Evolutionary conservation across 2,888 invertebrate genomes (phyloP), one percentile per base, ranked within the genome.

Genomic region (Caenorhabditis sulstoni): DNA sequence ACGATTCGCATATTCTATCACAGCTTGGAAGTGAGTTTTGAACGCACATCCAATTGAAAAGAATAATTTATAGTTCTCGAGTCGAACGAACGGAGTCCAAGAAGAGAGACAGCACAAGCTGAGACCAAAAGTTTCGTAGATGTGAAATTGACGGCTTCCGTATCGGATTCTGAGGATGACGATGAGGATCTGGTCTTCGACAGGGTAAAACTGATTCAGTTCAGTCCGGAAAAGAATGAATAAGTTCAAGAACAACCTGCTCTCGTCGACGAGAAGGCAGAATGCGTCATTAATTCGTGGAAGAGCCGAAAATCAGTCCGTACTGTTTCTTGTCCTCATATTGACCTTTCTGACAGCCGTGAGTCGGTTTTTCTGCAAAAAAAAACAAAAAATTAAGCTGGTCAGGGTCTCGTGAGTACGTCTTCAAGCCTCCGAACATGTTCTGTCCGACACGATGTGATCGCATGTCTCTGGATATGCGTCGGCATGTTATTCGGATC

Each of bases 11-110:
- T 14, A 87, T 87, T 47, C 66, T 87, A 57, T 76, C 82, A 20
- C 73, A 82, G 58, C 80, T 87, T 50, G 86, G 87, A 82, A 87
- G 87, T 87, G 59, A 79, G 85, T 84, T 66, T 29, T 20, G 37
- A 22, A 22, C 3, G n/a, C 16, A 50, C 9, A 0, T 29, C 29
- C 3, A 49, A 62, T 39, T 5, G 22, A 29, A 45, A 4, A 14
- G 18, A 53, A 18, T 35, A 0, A 9, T 35, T 53, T 53, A 53
- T 53, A 87, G 87, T 87, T 49, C 73, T 87, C 37, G 81, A 83
- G 41, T 87, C 87, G 9, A 70, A 71, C 47, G 82, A 84, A 73
- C 70, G 80, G 55, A 83, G 87, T 55, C 87, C 87, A 5, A 71
- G 64, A 64, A 39, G 71, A 68, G 79, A 62, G n/a, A 47, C 39